Evolutionary conservation across 2,888 invertebrate species (phyloP), one percentile per base, ranked within the genome.

Genomic region (Dendrolimus pini): DNA sequence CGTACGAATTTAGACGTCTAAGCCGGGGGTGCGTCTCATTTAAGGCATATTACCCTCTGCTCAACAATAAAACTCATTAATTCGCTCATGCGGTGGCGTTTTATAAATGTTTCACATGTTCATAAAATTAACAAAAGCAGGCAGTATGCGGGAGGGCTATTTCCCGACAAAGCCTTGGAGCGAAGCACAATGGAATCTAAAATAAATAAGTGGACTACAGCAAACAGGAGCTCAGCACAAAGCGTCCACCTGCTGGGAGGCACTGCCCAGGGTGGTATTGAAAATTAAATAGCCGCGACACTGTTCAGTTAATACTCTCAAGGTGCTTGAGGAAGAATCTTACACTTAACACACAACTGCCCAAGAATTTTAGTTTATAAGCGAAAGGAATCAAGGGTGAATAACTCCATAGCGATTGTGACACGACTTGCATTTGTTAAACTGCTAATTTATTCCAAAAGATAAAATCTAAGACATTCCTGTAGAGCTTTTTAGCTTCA

Each of bases 31-130:
- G 73, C 73, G 82, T 78, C 82, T 82, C 78, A 78, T 85, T 85
- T 78, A 69, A 80, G 69, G 80, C 81, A 78, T 83, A 85, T 88
- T 85, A 86, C 82, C 81, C 84, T 81, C 81, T 73, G 79, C 76
- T 74, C 75, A 89, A 89, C 89, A 90, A 89, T 89, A 86, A 85
- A 88, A 87, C 83, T 89, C 87, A 89, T 89, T 87, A 89, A 89
- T 85, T 83, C 83, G 76, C 78, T 77, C 69, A 82, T 78, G 88
- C 85, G 85, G 89, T 83, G 77, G 83, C 77, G 85, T 84, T 82
- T 85, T 84, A 87, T 89, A 85, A 89, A 90, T 89, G 89, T 89
- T 90, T 89, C 83, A 89, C 82, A 83, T 87, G 89, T 89, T 90
- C 88, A 90, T 90, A 89, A 90, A 88, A 90, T 89, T 89, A 89